Evolutionary conservation across 1,140 invertebrate species (phyloP).

Genomic region (Neodiprion fabricii): DNA sequence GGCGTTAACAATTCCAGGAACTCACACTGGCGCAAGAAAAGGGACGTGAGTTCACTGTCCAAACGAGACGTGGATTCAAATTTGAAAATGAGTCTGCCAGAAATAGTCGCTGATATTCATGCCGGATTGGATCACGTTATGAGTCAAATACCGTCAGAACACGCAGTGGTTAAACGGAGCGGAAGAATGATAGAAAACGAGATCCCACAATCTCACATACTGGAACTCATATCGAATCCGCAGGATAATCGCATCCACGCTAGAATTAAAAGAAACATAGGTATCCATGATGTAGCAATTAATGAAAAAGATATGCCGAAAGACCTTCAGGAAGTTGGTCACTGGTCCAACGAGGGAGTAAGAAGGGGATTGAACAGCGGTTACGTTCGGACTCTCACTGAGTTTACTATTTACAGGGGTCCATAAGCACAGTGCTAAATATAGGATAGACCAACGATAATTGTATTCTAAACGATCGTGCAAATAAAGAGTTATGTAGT

Average conservation of each 20-base stretch:
- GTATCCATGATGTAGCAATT: constrained; percentile 12
- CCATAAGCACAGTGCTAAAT: constrained; percentile 11
- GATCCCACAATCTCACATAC: neutral
- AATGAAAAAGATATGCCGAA: constrained; percentile 13
- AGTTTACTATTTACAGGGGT: constrained; percentile 29
- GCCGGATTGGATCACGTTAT: constrained; percentile 28
- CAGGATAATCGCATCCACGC: constrained; percentile 15
- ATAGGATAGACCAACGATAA: neutral
- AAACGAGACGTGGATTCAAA: neutral
- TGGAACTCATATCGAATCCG: constrained; percentile 5
- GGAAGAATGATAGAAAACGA: neutral
- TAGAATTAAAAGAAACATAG: constrained; percentile 19
- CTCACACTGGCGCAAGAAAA: neutral
- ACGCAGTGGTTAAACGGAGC: neutral
- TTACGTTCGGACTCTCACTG: constrained; percentile 32
- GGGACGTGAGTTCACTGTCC: neutral
- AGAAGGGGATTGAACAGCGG: constrained; percentile 24
- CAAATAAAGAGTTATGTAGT: neutral
- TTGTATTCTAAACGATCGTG: neutral
- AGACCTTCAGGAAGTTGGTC: constrained; percentile 16
- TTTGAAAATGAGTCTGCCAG: constrained; percentile 23
- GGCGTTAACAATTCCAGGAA: neutral
- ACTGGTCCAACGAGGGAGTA: constrained; percentile 38
- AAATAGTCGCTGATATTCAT: constrained; percentile 32
- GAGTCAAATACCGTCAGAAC: constrained; percentile 18